Evolutionary conservation across 2,888 invertebrate genomes (phyloP), one percentile per base, ranked within the genome.

Genomic region (Brachypalpus laphriformis): DNA sequence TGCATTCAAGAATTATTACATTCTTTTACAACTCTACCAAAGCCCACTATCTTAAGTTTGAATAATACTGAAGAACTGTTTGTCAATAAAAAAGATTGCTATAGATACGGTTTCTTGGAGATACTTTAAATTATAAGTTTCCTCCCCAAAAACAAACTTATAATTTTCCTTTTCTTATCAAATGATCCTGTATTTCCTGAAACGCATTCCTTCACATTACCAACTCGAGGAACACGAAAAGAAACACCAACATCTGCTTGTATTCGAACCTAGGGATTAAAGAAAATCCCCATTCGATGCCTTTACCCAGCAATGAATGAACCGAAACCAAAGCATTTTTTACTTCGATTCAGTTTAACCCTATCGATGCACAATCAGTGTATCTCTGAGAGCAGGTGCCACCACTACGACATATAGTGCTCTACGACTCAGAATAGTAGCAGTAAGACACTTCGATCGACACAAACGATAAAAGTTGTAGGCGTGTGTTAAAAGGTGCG

Each of bases 301-400:
- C 56, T 66, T 37, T 63, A 40, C 47, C 31, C 20, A 31, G 31
- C 22, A 61, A 63, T 63, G 80, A 74, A 80, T 72, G 68, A 78
- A 83, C 54, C 61, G 49, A 78, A 71, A 71, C 75, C 68, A 11
- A 77, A 66, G 5, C 59, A 11, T 61, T 75, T 16, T 47, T 61
- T 40, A 47, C 42, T 28, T 83, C 65, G 45, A 42, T 70, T 85
- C 71, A 65, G 9, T 76, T 78, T 81, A 85, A 85, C 85, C 85
- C 85, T 81, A 85, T 85, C 85, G 81, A 75, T 85, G 81, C 81
- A 85, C 75, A 75, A 81, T 85, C 81, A 81, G 47, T 42, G 61
- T 66, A 68, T 37, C 54, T 40, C 49, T 31, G 51, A 2, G 37
- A 63, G 75, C 81, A 81, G 85, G 85, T 85, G 85, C 80, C 83